phyloP scores from a whole-genome alignment of 2,113 vertebrate genomes.

The Epinephelus moara region DNA sequence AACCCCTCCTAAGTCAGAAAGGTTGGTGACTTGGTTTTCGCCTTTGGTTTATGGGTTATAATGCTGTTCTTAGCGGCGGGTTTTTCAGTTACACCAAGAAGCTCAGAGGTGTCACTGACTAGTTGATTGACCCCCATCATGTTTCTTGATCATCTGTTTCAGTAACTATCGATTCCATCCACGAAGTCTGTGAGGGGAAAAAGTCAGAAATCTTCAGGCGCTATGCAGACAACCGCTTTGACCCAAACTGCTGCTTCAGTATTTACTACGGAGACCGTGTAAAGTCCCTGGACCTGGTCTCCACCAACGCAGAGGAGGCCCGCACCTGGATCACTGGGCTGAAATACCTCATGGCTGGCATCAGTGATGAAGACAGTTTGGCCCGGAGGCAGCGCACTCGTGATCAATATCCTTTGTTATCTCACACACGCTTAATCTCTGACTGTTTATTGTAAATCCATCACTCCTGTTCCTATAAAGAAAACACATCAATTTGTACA shows the following conservation, averaged over 20 bases:
- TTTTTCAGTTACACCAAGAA: neutral
- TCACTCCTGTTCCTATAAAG: neutral
- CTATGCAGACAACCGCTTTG: conserved; percentile 90
- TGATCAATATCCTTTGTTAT: conserved; percentile 95
- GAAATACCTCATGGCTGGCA: conserved; percentile 96
- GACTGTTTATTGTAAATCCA: neutral
- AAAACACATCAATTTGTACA: neutral
- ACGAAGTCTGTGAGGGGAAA: conserved; percentile 95
- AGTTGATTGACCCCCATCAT: neutral
- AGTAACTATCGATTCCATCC: conserved; percentile 93
- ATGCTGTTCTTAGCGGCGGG: neutral
- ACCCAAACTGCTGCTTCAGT: conserved; percentile 97
- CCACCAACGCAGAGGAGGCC: conserved; percentile 88
- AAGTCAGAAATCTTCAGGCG: conserved; percentile 95
- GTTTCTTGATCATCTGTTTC: conserved; percentile 29
- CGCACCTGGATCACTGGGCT: conserved; percentile 96
- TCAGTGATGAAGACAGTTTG: conserved; percentile 96
- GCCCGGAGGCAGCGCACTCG: conserved; percentile 94
- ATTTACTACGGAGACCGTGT: conserved; percentile 94
- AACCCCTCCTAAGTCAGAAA: neutral
- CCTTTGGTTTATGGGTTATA: neutral
- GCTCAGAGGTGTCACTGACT: neutral
- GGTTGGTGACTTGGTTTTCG: neutral
- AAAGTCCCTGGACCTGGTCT: conserved; percentile 94
- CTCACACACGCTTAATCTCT: neutral